Base-by-base conservation (phyloP, 2,888 invertebrate genomes). In the Odontocolon sp. region DNA sequence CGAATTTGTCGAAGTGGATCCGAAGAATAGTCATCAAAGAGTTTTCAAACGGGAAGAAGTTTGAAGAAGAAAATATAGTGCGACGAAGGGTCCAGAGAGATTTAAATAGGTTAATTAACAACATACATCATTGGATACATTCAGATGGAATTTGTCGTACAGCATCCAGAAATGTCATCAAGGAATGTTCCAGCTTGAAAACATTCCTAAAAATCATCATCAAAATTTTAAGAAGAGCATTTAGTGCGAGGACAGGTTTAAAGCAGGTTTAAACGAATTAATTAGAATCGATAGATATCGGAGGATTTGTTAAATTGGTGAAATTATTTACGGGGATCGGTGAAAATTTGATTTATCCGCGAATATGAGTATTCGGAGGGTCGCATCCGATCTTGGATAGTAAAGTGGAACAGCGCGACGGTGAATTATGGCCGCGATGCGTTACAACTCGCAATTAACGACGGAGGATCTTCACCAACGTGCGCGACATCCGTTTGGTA, bases 391-490 rank as follows among this genome's bases (percentile, higher is more conserved):
- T 6, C 16, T 59, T 23, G 42, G 64, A 45, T 75, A 50, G 33
- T 8, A 11, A 5, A 31, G 6, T 14, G 28, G 9, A n/a, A n/a
- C n/a, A n/a, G 14, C 2, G n/a, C 23, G 9, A 8, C 28, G 14
- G 14, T n/a, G 31, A 23, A 73, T 45, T 28, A 85, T 85, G 85
- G 85, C 88, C 74, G 86, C 87, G 47, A 88, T 89, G 87, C 87
- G 88, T 80, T 89, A 87, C 84, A 87, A 88, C 83, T 79, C 85
- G 16, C 86, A 86, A 72, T 82, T 85, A 54, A 83, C 85, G 36
- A 76, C 84, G 31, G 88, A 88, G 28, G 87, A 88, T 16, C 80
- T 86, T 36, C 87, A 86, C 42, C 85, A 87, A 56, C 83, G 80
- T 33, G 74, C 84, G 50, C 78, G 85, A 42, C 82, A 82, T 21